phyloP scores from a whole-genome alignment of 2,797 vertebrate genomes.

The Telmatherina bonti region DNA sequence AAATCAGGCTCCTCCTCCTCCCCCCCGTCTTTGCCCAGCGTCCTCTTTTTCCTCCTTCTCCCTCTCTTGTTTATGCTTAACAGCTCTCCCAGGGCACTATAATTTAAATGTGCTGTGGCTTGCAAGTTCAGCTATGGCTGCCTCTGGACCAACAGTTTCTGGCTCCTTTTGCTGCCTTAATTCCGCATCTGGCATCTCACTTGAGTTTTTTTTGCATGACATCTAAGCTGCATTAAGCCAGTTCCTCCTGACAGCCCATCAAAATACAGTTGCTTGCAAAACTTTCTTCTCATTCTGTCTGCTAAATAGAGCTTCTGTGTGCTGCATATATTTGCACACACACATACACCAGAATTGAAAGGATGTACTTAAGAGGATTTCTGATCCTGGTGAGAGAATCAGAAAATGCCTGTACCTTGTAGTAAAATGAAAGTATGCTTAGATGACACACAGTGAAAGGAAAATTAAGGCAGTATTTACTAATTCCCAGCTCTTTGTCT shows the following conservation, averaged over 20 bases:
- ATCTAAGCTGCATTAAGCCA: conserved; percentile 76
- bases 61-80: conserved; percentile 70
- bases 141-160: conserved; percentile 56
- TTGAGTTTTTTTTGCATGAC: conserved; percentile 67
- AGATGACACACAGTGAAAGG: conserved; percentile 32
- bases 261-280: conserved; percentile 59
- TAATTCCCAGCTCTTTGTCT: conserved; percentile 50
- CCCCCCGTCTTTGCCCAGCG: background rate
- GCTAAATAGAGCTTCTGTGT: conserved; percentile 58
- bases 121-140: conserved; percentile 66
- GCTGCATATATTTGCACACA: conserved; percentile 54
- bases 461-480: conserved; percentile 47
- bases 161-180: conserved; percentile 68
- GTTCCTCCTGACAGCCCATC: conserved; percentile 73
- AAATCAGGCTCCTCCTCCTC: conserved; percentile 61
- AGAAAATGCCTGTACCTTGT: conserved; percentile 57
- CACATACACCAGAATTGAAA: conserved; percentile 45
- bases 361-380: conserved; percentile 78
- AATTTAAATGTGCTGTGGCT: conserved; percentile 80
- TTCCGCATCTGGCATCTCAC: conserved; percentile 66
- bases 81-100: conserved; percentile 71
- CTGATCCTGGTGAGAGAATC: conserved; percentile 63
- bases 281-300: conserved; percentile 65
- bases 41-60: conserved; percentile 27
- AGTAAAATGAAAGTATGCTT: conserved; percentile 60